phyloP scores from a whole-genome alignment of 2,113 vertebrate species.

The Numenius arquata region DNA sequence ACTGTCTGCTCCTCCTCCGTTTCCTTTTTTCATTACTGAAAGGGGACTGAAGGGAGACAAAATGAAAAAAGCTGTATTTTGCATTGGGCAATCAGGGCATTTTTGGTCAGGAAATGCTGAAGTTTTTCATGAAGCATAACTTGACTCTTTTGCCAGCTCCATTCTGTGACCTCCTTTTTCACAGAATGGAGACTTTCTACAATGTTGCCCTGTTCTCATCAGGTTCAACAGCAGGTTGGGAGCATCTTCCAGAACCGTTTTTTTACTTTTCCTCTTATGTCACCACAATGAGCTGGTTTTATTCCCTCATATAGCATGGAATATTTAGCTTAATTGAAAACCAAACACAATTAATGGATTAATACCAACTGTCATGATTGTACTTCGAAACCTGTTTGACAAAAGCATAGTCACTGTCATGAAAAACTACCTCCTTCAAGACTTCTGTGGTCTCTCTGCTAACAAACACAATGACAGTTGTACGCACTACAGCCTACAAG shows the following conservation, averaged over 20 bases:
- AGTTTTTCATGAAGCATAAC: neutral
- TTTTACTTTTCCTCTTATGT: neutral
- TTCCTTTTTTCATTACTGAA: neutral
- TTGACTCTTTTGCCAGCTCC: neutral
- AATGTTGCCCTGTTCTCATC: neutral
- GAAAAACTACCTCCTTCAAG: neutral
- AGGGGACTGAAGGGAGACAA: neutral
- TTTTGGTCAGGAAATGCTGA: neutral
- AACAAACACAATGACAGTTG: neutral
- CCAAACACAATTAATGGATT: neutral
- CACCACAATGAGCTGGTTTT: neutral
- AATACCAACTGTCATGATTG: neutral
- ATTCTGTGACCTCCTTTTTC: neutral
- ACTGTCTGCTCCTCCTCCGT: neutral
- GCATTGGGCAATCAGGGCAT: neutral
- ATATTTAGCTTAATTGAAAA: slow-evolving; percentile 1
- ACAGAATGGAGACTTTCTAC: neutral
- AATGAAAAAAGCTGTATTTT: neutral
- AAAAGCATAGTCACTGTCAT: neutral
- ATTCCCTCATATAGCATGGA: neutral
- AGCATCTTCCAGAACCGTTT: neutral
- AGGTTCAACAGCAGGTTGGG: neutral
- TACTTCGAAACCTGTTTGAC: neutral
- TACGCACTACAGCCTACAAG: neutral
- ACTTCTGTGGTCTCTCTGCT: neutral